Evolutionary conservation across 1,140 invertebrate genomes (phyloP).

Genomic region (Drosophila ironensis): DNA sequence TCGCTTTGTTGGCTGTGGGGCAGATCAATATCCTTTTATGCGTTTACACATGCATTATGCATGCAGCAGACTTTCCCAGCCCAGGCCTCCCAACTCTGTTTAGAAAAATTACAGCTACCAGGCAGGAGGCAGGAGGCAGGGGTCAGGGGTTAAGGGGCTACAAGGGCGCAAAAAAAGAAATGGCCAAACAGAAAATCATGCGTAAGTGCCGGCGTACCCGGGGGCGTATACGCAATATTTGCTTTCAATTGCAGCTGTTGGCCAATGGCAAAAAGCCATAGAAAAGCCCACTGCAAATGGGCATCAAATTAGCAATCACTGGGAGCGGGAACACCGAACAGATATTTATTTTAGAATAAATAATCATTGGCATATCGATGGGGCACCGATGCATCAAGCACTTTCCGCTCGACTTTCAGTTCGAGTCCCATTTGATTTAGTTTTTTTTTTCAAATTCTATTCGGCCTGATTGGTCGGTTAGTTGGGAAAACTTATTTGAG

Average conservation of each 20-base stretch:
- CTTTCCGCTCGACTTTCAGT: conserved; percentile 58
- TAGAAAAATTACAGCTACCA: conserved; percentile 76
- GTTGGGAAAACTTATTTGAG: conserved; percentile 56
- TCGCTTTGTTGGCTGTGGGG: conserved; percentile 65
- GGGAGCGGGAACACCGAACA: conserved; percentile 35
- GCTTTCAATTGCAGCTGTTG: conserved; percentile 75
- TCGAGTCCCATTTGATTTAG: conserved; percentile 70
- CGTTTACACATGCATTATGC: conserved; percentile 60
- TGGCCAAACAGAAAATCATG: conserved; percentile 63
- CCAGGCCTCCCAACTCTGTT: conserved; percentile 31
- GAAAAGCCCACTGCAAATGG: conserved; percentile 48
- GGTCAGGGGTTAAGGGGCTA: neutral
- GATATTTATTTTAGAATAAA: conserved; percentile 77
- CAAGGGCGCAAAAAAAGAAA: conserved; percentile 24
- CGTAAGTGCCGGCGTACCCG: conserved; percentile 48
- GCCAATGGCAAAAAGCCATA: conserved; percentile 30
- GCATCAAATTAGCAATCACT: conserved; percentile 69
- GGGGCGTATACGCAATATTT: conserved; percentile 76
- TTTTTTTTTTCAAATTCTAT: conserved; percentile 23
- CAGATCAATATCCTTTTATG: conserved; percentile 80
- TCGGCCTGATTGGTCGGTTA: conserved; percentile 46
- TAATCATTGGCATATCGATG: conserved; percentile 39
- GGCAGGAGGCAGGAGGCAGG: no score
- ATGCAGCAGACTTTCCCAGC: conserved; percentile 22
- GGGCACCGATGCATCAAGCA: conserved; percentile 36